Evolutionary conservation across 2,888 invertebrate genomes (phyloP), one percentile per base, ranked within the genome.

Genomic region (Drosophila mayaguana): DNA sequence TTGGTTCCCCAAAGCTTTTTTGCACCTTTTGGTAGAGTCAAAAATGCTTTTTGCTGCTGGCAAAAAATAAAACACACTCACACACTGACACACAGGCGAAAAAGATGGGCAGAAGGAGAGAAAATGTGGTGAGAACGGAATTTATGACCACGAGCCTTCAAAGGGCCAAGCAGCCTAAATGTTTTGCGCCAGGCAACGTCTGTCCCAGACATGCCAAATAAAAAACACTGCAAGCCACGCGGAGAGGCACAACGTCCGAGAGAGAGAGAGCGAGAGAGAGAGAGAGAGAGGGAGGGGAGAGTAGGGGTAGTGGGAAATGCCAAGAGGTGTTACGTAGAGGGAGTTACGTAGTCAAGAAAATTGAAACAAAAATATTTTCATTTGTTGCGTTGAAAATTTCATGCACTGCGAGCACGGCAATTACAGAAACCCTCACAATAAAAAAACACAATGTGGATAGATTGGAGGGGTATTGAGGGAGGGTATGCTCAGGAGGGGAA

Each of bases 41-140:
- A 65, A 69, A 80, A 80, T 73, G 80, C 59, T 71, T 74, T 80
- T 77, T 78, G 78, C 80, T 57, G 65, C 60, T 56, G 63, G 77
- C 68, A 56, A 70, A 67, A 70, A 59, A 42, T 42, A 38, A 16
- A 32, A 32, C 1, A 32, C 25, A 28, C 28, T 8, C 28, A n/a
- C 16, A 38, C 38, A 38, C 16, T 12, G 16, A 38, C 38, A n/a
- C 3, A 38, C 14, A 34, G 36, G n/a, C 46, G 36, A 45, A 67
- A 70, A n/a, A 54, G 38, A 54, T 25, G 56, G 56, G 18, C 54
- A 9, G 18, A 43, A 22, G 18, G 56, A 54, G 68, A 54, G 81
- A 67, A 83, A 90, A 83, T 90, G 90, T 89, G 90, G 90, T 83
- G 90, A 84, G 89, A 88, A 90, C 70, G 84, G 86, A 90, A 90